Base-by-base conservation (phyloP, 2,888 invertebrate genomes). In the Neocrepidodera transversa region DNA sequence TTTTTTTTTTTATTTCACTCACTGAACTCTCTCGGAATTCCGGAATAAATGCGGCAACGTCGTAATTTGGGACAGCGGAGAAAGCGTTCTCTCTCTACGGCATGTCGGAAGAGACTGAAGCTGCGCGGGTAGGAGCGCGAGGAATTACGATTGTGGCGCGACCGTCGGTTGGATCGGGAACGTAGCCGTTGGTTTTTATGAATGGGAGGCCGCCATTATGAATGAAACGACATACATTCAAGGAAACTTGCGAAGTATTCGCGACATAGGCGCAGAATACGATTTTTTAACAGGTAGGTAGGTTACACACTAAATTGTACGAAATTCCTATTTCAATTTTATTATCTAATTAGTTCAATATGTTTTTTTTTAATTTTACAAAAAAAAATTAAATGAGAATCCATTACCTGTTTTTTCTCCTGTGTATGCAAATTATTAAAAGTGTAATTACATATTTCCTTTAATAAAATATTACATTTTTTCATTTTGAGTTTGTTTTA, bases 191-290 rank as follows among this genome's bases (percentile, higher is more conserved):
- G 84, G 84, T 86, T 86, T 86, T 86, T 86, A 86, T 86, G 86
- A 86, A 86, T 86, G 86, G 85, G 83, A 84, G 85, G 85, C 85
- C 84, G 86, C 85, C 86, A 86, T 86, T 82, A 85, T 86, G 86
- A 86, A 86, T 86, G 86, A 86, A 85, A 83, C 84, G 84, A 74
- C 76, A 77, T 78, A 77, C 79, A 79, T 79, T 80, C 79, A 79
- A 77, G 75, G 77, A 78, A 77, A 76, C 76, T 58, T 48, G 63
- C 62, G 68, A 72, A 72, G 69, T 72, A 71, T 70, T 71, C 69
- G 71, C 72, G 69, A 70, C 56, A 56, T 56, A 52, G 60, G 52
- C 56, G 60, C 60, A 40, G 60, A 40, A 30, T 30, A 36, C 35
- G 36, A 40, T 45, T n/a, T 51, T 51, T 51, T 30, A 36, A 18